Evolutionary conservation across 2,113 vertebrate species (phyloP).

Genomic region (Anas platyrhynchos): DNA sequence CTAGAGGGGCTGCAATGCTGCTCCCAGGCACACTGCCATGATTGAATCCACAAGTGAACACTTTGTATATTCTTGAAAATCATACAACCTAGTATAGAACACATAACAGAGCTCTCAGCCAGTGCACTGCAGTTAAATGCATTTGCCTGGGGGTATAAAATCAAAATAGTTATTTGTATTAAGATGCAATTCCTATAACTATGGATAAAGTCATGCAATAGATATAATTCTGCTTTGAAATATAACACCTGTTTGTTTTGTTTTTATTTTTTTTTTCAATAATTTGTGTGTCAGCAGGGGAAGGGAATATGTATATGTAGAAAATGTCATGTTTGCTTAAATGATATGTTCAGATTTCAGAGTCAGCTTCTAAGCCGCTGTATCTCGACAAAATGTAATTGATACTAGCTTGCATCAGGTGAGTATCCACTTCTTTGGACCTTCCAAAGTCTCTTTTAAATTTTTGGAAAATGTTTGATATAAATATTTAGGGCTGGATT

Average conservation of each 20-base stretch:
- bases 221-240: slow-evolving; percentile 31
- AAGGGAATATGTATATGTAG: neutral
- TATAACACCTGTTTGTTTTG: neutral
- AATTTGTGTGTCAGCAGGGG: neutral
- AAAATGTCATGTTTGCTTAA: slow-evolving; percentile 35
- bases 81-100: slow-evolving; percentile 32
- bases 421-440: neutral
- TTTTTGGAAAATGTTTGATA: neutral
- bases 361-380: neutral
- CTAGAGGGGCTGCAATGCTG: slow-evolving; percentile 53
- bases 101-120: slow-evolving; percentile 28
- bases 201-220: slow-evolving; percentile 38
- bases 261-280: neutral
- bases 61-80: slow-evolving; percentile 54
- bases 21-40: slow-evolving; percentile 53
- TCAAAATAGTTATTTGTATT: slow-evolving; percentile 60
- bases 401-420: neutral
- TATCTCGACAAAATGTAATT: neutral
- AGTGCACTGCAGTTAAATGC: slow-evolving; percentile 51
- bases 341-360: slow-evolving; percentile 17
- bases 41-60: slow-evolving; percentile 65
- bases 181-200: slow-evolving; percentile 45
- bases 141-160: slow-evolving; percentile 48
- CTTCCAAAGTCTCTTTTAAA: neutral
- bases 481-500: neutral